Percentiles rank a stretch among this genome's conserved stretches.
Conservation (phyloP, 2,113 vertebrate genomes). For the Solenodon paradoxus region DNA sequence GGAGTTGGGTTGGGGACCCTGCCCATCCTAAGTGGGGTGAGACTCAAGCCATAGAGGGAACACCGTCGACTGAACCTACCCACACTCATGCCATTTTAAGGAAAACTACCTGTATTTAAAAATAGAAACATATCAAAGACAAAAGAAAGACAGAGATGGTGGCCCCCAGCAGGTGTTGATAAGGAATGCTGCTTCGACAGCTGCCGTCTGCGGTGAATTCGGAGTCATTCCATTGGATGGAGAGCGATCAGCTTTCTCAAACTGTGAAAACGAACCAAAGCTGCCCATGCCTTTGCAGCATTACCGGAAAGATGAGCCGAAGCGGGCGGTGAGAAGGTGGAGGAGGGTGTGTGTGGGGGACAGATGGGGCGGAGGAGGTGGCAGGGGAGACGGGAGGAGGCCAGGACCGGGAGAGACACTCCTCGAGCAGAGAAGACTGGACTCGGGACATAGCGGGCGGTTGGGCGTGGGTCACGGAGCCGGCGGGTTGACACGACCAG, state of each 20-base stretch:
- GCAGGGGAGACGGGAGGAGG: not conserved
- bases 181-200: not conserved
- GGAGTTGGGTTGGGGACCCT: constrained; percentile 71
- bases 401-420: constrained; percentile 29
- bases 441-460: constrained; percentile 64
- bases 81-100: constrained; percentile 58
- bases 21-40: constrained; percentile 68
- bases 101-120: constrained; percentile 81
- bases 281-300: constrained; percentile 74
- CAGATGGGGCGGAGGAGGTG: constrained; percentile 54
- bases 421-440: constrained; percentile 47
- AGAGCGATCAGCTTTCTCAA: constrained; percentile 69
- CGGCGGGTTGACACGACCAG: not conserved
- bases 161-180: constrained; percentile 19
- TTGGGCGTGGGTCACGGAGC: constrained; percentile 76
- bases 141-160: not conserved
- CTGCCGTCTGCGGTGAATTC: constrained; percentile 44
- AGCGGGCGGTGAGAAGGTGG: constrained; percentile 80
- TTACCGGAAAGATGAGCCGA: constrained; percentile 77
- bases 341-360: constrained; percentile 71
- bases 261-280: constrained; percentile 83
- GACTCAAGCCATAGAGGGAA: constrained; percentile 75
- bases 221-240: constrained; percentile 15
- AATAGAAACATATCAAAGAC: constrained; percentile 74
- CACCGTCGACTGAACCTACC: constrained; percentile 75